Percentiles rank a stretch among this genome's conserved stretches.
phyloP scores from a whole-genome alignment of 92 coral and sea anemone genomes.

The Heliopora coerulea region DNA sequence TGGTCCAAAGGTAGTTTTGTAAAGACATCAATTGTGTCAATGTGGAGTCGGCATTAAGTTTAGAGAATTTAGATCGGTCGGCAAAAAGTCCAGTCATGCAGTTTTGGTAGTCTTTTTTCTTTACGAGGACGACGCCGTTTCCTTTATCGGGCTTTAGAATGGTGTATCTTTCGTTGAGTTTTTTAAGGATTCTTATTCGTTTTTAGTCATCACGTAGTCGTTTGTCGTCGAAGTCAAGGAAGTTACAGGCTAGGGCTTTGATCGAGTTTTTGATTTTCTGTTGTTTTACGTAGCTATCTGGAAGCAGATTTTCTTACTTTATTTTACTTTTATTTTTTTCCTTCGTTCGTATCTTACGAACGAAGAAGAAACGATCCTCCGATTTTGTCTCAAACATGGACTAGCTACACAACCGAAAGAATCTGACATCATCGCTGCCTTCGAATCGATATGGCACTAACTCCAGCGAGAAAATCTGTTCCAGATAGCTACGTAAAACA shows the following conservation, averaged over 20 bases:
- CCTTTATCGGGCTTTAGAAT: conserved; percentile 53
- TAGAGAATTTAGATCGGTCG: conserved; percentile 37
- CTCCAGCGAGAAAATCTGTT: neutral
- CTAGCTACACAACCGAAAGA: too few relatives aligned
- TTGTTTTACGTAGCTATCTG: neutral
- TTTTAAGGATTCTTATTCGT: neutral
- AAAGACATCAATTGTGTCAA: too few relatives aligned
- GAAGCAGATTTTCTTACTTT: neutral
- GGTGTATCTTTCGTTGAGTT: neutral
- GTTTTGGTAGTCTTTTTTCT: conserved; percentile 17
- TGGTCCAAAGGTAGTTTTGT: neutral
- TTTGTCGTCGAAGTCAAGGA: neutral
- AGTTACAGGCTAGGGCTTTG: neutral
- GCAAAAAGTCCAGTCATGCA: conserved; percentile 46
- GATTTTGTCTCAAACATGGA: too few relatives aligned
- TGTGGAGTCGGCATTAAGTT: neutral
- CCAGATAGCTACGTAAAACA: neutral
- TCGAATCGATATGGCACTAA: too few relatives aligned
- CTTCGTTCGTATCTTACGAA: too few relatives aligned
- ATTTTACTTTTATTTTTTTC: too few relatives aligned
- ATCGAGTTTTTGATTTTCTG: conserved; percentile 1
- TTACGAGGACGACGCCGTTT: conserved; percentile 49
- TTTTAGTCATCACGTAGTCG: neutral
- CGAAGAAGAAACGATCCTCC: too few relatives aligned
- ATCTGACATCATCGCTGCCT: too few relatives aligned